A percentile compares a stretch with the other conserved stretches of the same genome.
Conservation (phyloP, 64 coral and sea anemone genomes). For the Pocillopora damicornis region DNA sequence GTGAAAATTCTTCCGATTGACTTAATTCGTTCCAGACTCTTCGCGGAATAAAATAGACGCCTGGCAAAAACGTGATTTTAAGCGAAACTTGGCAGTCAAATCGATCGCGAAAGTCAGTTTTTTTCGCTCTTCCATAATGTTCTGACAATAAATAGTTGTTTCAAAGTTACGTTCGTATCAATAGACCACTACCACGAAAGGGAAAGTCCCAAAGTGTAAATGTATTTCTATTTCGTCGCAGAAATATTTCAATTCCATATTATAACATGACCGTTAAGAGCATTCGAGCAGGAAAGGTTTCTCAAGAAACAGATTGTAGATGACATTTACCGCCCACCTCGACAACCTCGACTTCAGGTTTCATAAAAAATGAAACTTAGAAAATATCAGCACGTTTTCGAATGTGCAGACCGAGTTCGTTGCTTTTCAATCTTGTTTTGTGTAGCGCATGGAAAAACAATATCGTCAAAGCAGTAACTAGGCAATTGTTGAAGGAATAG, state of each 20-base stretch:
- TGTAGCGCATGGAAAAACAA: neutral
- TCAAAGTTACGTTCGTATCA: neutral
- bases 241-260: neutral
- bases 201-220: neutral
- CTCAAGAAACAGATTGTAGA: neutral
- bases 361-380: neutral
- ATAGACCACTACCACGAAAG: neutral
- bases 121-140: neutral
- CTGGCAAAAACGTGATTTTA: neutral
- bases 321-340: neutral
- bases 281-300: neutral
- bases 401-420: neutral
- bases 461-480: neutral
- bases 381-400: neutral
- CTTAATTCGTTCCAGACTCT: neutral
- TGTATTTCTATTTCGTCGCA: neutral
- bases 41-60: conserved; percentile 13
- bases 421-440: neutral
- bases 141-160: conserved; percentile 6
- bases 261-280: neutral
- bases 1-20: neutral
- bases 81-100: neutral
- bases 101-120: neutral
- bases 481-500: neutral
- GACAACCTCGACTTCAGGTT: neutral